Evolutionary conservation across 2,888 invertebrate species (phyloP), one percentile per base, ranked within the genome.

Genomic region (Pyralis farinalis): DNA sequence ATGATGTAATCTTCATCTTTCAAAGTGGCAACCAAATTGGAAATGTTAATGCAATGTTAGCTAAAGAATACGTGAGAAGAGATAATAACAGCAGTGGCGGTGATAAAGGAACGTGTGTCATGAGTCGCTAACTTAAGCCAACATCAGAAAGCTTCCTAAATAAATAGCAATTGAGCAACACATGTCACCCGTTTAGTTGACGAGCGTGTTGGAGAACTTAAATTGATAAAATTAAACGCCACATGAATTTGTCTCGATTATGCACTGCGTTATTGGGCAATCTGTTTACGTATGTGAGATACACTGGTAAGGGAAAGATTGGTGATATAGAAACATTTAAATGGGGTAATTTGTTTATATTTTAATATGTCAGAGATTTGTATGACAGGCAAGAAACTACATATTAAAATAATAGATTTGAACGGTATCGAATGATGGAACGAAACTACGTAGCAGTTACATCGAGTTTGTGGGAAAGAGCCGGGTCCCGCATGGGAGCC

Each of bases 381-480:
- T 4, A 25, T 25, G 25, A 7, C 7, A 5, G 25, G 3, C 16
- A 25, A 25, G 25, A n/a, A 7, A 25, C 5, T n/a, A 25, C 25
- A 33, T 39, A 33, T 39, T 39, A 33, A 33, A 32, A 8, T 39
- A 39, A 39, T 39, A 39, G 39, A 43, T 34, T 40, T 28, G 43
- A 35, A 35, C 37, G 34, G 40, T 40, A 35, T 34, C 37, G 20
- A 34, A 42, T 16, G 3, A 38, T 31, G 34, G 42, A 38, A 38
- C 33, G 39, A 39, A 39, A 39, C 33, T 20, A 39, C 38, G 39
- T 37, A 42, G 58, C 61, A 61, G 70, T 72, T 66, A 67, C 54
- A 55, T 63, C 47, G 57, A 58, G 43, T 63, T 70, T 71, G 83
- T 86, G 86, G 82, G 86, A 87, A 85, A 69, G 58, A 56, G 55